Conservation (phyloP, 2,797 vertebrate species). For the Myotis findleyi region DNA sequence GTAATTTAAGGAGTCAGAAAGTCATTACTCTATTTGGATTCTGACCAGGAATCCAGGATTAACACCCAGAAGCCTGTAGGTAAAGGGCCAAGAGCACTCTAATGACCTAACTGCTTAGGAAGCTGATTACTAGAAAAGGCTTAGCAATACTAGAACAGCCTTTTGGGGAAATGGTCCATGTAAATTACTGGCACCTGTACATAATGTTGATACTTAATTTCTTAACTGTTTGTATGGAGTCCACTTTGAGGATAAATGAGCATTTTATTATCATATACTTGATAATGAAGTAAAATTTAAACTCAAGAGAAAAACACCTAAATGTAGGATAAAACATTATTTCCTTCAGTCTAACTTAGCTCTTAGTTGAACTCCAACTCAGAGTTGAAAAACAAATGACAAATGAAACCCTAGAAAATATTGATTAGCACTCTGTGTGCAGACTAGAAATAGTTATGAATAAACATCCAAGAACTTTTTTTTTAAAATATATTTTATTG, state of each 20-base stretch:
- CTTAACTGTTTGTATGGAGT: neutral
- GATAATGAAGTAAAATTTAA: slow-evolving; percentile 17
- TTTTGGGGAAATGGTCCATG: neutral
- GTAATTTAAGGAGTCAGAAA: slow-evolving; percentile 66
- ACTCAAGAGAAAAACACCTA: neutral
- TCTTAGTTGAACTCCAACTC: neutral
- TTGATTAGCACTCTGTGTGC: neutral
- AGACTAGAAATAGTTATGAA: neutral
- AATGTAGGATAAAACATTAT: neutral
- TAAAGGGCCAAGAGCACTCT: slow-evolving; percentile 53
- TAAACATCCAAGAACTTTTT: neutral
- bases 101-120: slow-evolving; percentile 39
- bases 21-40: slow-evolving; percentile 61
- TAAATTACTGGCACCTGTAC: slow-evolving; percentile 13
- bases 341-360: neutral
- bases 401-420: neutral
- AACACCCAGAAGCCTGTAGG: slow-evolving; percentile 54
- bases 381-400: neutral
- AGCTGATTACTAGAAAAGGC: neutral
- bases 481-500: too few species aligned
- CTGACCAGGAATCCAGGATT: slow-evolving; percentile 67
- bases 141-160: neutral
- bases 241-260: neutral
- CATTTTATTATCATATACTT: neutral
- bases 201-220: neutral